Evolutionary conservation across 2,113 vertebrate species (phyloP), one percentile per base, ranked within the genome.

Genomic region (Rostratula benghalensis): DNA sequence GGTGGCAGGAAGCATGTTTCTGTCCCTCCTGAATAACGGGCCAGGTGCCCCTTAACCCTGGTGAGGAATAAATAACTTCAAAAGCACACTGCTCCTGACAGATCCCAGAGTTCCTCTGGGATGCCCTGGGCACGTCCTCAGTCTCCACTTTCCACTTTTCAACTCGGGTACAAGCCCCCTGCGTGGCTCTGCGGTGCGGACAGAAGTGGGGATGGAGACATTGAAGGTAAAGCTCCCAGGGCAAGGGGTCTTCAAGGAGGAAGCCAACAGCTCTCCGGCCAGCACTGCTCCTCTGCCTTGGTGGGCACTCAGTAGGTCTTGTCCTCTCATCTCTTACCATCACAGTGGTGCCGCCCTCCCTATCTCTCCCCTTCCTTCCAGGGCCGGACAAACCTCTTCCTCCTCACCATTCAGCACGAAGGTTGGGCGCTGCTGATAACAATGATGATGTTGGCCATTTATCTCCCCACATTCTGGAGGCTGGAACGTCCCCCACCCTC

Each of bases 361-460:
- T 84, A 53, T 89, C 94, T 93, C 31, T 93, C 35, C 41, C 50
- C 63, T 96, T 84, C 93, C 89, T 94, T 94, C 87, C 96, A 94
- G 84, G 92, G 63, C 74, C 65, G 31, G 57, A 53, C 53, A 1
- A 87, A 89, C 48, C 56, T 90, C 45, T 95, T 95, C 95, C 91
- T 94, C 46, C 8, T 81, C 1, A 0, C 31, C 1, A 1, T 50
- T 81, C 73, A 56, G 4, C 20, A 20, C 0, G 1, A 64, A 81
- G 80, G 35, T 76, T 92, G 90, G 80, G 51, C 7, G 1, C 31
- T 0, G 1, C 76, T 93, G 90, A 88, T 94, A 93, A 86, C 1
- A 2, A 10, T 79, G 65, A 54, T 2, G 2, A 68, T 3, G 6
- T 25, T 63, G 54, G 53, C 11, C 16, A 4, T 95, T 96, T 64